phyloP scores from a whole-genome alignment of 2,888 invertebrate species.

The Myopa tessellatipennis region DNA sequence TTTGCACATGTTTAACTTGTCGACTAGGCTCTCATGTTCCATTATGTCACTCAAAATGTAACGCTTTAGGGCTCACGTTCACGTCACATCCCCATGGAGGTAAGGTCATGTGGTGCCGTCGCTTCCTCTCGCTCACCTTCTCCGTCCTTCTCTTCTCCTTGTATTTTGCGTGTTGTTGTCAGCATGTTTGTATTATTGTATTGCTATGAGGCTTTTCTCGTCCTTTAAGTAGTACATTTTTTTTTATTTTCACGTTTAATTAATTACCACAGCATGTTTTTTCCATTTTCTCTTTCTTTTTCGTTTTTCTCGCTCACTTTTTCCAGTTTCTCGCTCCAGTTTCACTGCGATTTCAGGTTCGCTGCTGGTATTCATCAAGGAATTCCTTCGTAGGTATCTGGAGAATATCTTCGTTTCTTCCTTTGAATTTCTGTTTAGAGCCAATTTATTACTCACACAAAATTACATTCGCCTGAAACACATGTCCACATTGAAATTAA shows the following conservation, averaged over 20 bases:
- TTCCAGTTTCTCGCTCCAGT: neutral
- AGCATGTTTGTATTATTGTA: no score
- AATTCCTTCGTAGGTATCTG: neutral
- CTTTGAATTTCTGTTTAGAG: neutral
- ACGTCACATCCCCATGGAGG: no score
- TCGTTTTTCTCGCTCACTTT: neutral
- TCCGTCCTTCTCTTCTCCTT: no score
- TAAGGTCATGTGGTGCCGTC: no score
- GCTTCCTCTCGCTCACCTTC: no score
- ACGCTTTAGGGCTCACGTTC: no score
- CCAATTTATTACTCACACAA: neutral
- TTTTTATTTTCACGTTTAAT: neutral
- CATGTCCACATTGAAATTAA: neutral
- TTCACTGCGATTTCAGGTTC: no score
- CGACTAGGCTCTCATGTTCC: no score
- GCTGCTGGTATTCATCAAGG: neutral
- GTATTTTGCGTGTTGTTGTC: no score
- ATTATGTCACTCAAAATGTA: no score
- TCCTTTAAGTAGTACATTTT: neutral
- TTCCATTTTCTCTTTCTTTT: neutral
- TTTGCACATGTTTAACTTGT: no score
- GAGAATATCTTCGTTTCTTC: neutral
- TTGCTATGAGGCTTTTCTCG: neutral
- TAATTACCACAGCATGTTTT: neutral
- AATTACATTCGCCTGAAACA: neutral